These are phyloP conservation scores for Collichthys lucidus DNA, from an alignment of 2,113 vertebrate genomes.

Conservation along the genomic window DNA sequence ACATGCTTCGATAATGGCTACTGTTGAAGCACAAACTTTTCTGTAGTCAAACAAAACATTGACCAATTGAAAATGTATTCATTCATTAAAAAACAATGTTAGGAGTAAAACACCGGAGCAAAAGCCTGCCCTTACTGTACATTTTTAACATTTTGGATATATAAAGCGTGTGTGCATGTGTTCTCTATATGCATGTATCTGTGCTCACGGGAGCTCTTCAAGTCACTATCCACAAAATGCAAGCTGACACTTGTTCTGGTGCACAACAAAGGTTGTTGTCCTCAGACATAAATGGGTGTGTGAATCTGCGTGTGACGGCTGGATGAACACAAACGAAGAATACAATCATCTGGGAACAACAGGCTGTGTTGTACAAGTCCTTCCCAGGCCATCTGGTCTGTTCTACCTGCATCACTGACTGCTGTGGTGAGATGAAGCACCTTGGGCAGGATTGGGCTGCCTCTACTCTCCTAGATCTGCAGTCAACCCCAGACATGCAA, in stretches of 20 bases:
- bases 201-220: slow-evolving; percentile 10
- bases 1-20: no score
- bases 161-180: background rate
- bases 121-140: background rate
- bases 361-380: slow-evolving; percentile 48
- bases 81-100: slow-evolving; percentile 3
- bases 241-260: slow-evolving; percentile 20
- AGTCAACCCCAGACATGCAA: slow-evolving; percentile 62
- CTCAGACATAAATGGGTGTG: slow-evolving; percentile 33
- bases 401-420: slow-evolving; percentile 58
- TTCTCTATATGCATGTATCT: background rate
- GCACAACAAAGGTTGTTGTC: slow-evolving; percentile 48
- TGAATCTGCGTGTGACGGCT: slow-evolving; percentile 26
- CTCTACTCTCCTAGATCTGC: slow-evolving; percentile 57
- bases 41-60: background rate
- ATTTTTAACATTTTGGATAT: slow-evolving; percentile 17
- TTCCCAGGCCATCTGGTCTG: slow-evolving; percentile 67
- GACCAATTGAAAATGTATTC: background rate
- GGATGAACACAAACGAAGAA: slow-evolving; percentile 53
- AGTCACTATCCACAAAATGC: slow-evolving; percentile 26
- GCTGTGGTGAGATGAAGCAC: slow-evolving; percentile 55
- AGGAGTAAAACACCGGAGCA: background rate
- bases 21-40: no score
- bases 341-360: slow-evolving; percentile 64
- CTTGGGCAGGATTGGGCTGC: slow-evolving; percentile 37